Evolutionary conservation across 2,797 vertebrate genomes (phyloP), one percentile per base, ranked within the genome.

Genomic region (Falco peregrinus): DNA sequence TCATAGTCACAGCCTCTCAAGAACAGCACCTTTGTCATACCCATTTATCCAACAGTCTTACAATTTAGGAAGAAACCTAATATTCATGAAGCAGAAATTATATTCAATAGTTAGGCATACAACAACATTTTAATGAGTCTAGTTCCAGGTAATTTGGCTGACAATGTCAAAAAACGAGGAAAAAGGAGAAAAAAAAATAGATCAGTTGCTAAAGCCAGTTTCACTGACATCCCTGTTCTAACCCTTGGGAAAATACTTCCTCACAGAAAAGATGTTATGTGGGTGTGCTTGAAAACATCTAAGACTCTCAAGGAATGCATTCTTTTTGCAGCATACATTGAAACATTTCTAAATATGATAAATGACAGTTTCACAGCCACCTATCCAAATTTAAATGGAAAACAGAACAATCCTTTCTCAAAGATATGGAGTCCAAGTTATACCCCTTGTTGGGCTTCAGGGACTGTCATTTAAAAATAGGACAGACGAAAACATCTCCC

Each of bases 271-370:
- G 68, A 87, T 90, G 93, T 89, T 96, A 89, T 43, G 95, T 96
- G 96, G 96, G 95, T 83, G 95, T 89, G 89, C 90, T 93, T 95
- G 96, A 94, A 95, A 97, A 96, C 94, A 95, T 94, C 84, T 47
- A 56, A 94, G 90, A 83, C 79, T 95, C 95, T 95, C 89, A 94
- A 97, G 93, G 90, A 92, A 95, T 89, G 92, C 81, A 69, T 75
- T 93, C 64, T 85, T 89, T 92, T 77, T 78, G 77, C 75, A 54
- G 65, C 54, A 85, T 59, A 43, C 48, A 71, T 28, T 28, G 87
- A 96, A 91, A 84, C 76, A 59, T 70, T 83, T 89, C 94, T 94
- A 45, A 64, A 89, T 95, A 90, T 61, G 86, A 53, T n/a, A 95
- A 90, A 48, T 75, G 84, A 81, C 94, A 96, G 84, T 53, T 91